Evolutionary conservation across 2,888 invertebrate species (phyloP).

Genomic region (Polydrusus tereticollis): DNA sequence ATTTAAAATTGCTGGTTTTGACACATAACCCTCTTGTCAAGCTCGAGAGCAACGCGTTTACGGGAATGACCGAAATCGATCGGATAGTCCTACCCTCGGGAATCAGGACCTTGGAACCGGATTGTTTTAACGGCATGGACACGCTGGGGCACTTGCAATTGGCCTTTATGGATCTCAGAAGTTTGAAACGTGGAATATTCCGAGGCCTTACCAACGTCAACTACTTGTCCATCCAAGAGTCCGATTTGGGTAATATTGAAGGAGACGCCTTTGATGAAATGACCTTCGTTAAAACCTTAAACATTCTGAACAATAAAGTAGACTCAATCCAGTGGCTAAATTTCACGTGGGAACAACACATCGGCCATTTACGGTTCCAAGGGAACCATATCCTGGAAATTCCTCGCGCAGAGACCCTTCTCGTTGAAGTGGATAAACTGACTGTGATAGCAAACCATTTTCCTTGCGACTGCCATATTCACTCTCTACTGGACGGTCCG

Average conservation of each 20-base stretch:
- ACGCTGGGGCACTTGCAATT: conserved; percentile 85
- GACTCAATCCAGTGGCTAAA: conserved; percentile 84
- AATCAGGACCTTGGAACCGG: conserved; percentile 80
- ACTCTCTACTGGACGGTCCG: conserved; percentile 82
- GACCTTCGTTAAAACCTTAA: conserved; percentile 78
- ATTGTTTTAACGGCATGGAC: conserved; percentile 86
- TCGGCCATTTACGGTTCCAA: conserved; percentile 79
- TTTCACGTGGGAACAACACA: conserved; percentile 78
- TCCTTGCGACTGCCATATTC: conserved; percentile 88
- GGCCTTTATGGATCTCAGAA: conserved; percentile 85
- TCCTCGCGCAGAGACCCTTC: conserved; percentile 76
- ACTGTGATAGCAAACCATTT: conserved; percentile 85
- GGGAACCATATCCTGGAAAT: conserved; percentile 88
- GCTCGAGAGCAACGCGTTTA: conserved; percentile 86
- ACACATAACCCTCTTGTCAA: conserved; percentile 87
- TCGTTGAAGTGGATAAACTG: conserved; percentile 79
- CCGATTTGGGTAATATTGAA: conserved; percentile 82
- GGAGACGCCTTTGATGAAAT: conserved; percentile 84
- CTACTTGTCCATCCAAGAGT: conserved; percentile 83
- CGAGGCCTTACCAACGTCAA: conserved; percentile 82
- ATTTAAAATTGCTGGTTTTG: conserved; percentile 84
- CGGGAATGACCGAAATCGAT: conserved; percentile 85
- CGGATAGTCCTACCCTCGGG: conserved; percentile 88
- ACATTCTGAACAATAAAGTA: conserved; percentile 87
- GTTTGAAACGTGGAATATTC: conserved; percentile 71